phyloP scores from a whole-genome alignment of 2,888 invertebrate genomes.

The Macrophya alboannulata region DNA sequence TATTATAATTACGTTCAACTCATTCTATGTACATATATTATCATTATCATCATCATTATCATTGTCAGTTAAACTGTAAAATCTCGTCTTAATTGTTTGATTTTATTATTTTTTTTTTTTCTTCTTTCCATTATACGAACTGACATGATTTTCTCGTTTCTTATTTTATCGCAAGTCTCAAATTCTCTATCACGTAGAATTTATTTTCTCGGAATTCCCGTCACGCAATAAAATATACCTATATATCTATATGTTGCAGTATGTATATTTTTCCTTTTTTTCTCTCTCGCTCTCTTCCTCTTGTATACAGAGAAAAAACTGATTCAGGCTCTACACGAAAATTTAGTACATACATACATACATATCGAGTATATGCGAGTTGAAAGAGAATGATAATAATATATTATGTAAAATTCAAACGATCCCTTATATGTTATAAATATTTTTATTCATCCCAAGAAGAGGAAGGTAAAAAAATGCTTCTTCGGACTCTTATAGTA shows the following conservation, averaged over 20 bases:
- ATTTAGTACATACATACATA: not conserved
- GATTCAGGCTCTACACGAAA: not conserved
- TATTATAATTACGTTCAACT: not conserved
- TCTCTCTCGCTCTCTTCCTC: not conserved
- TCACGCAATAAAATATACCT: conserved; percentile 21
- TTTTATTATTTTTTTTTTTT: no score
- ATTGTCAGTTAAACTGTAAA: no score
- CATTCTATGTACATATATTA: not conserved
- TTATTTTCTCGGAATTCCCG: conserved; percentile 33
- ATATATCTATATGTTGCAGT: not conserved
- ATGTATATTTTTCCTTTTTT: not conserved
- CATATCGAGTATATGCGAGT: not conserved
- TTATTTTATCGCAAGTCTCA: no score
- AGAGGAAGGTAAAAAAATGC: not conserved
- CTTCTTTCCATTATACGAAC: no score
- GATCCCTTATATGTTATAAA: not conserved
- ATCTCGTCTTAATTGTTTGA: no score
- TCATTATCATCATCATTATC: no score
- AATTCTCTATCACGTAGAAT: not conserved
- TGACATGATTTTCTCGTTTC: no score
- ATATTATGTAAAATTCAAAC: not conserved
- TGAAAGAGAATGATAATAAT: not conserved
- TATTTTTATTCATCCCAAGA: not conserved
- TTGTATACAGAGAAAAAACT: not conserved
- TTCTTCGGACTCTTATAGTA: not conserved